Evolutionary conservation across 2,888 invertebrate genomes (phyloP).

Genomic region (Exocentrus adspersus): DNA sequence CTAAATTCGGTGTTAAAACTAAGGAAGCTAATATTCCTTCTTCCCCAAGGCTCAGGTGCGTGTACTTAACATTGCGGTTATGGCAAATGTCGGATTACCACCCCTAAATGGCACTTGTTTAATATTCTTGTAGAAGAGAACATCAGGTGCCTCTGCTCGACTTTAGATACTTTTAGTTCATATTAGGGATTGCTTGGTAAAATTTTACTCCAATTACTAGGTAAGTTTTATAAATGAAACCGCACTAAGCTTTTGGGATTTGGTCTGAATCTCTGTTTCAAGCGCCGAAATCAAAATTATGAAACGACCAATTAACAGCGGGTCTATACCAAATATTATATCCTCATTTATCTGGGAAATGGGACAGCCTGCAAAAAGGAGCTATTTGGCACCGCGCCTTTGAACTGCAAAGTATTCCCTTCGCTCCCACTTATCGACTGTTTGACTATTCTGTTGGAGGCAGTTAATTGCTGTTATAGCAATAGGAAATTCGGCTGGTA

Average conservation of each 20-base stretch:
- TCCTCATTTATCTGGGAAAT: too few relatives aligned
- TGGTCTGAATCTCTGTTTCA: too few relatives aligned
- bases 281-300: too few relatives aligned
- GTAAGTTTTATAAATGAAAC: too few relatives aligned
- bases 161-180: too few relatives aligned
- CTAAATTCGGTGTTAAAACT: neutral
- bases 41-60: conserved; percentile 21
- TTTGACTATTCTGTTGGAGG: neutral
- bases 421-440: neutral
- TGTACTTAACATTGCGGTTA: conserved; percentile 18
- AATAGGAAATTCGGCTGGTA: conserved; percentile 30
- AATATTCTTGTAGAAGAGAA: conserved; percentile 29
- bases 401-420: too few relatives aligned
- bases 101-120: conserved; percentile 25
- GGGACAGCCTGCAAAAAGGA: too few relatives aligned
- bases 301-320: too few relatives aligned
- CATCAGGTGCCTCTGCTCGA: conserved; percentile 29
- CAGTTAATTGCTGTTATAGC: conserved; percentile 30
- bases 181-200: conserved; percentile 20
- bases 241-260: too few relatives aligned
- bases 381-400: neutral
- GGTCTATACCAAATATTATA: too few relatives aligned
- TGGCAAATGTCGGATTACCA: conserved; percentile 24
- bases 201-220: conserved; percentile 23
- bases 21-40: conserved; percentile 11